Evolutionary conservation across 2,113 vertebrate genomes (phyloP).

Genomic region (Onychorhynchus coronatus): DNA sequence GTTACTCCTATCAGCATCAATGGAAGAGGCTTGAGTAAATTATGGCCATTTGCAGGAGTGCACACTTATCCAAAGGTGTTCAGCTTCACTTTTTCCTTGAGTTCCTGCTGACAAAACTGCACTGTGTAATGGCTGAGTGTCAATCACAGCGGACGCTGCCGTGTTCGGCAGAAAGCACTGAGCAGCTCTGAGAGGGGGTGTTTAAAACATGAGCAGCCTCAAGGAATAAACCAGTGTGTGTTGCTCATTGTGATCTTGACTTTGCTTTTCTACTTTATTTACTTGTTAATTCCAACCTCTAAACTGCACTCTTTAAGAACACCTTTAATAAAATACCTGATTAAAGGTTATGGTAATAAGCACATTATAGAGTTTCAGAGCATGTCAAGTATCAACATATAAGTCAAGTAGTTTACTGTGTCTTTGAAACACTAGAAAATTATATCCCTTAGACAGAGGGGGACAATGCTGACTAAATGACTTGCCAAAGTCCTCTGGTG

Average conservation of each 20-base stretch:
- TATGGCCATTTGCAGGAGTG: constrained; percentile 62
- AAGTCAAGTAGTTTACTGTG: background rate
- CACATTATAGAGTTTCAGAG: background rate
- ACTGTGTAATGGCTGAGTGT: constrained; percentile 23
- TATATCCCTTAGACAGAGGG: background rate
- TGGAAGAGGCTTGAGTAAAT: constrained; percentile 58
- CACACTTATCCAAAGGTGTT: constrained; percentile 53
- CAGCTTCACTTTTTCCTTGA: constrained; percentile 41
- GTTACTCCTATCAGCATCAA: constrained; percentile 54
- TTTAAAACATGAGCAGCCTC: constrained; percentile 8
- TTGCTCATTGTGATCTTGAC: background rate
- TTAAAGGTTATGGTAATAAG: constrained; percentile 8
- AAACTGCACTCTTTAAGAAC: background rate
- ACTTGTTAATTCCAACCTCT: background rate
- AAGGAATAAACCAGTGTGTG: background rate
- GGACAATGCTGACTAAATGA: constrained; percentile 1
- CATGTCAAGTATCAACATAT: background rate
- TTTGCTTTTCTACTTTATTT: background rate
- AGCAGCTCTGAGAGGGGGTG: background rate
- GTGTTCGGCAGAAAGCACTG: background rate
- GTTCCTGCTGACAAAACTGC: constrained; percentile 58
- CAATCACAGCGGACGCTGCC: background rate
- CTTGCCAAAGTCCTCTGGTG: background rate
- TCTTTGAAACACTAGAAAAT: background rate
- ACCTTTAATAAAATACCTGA: background rate